Base-by-base conservation (phyloP, 2,888 invertebrate species). In the Teinopalpus imperialis region DNA sequence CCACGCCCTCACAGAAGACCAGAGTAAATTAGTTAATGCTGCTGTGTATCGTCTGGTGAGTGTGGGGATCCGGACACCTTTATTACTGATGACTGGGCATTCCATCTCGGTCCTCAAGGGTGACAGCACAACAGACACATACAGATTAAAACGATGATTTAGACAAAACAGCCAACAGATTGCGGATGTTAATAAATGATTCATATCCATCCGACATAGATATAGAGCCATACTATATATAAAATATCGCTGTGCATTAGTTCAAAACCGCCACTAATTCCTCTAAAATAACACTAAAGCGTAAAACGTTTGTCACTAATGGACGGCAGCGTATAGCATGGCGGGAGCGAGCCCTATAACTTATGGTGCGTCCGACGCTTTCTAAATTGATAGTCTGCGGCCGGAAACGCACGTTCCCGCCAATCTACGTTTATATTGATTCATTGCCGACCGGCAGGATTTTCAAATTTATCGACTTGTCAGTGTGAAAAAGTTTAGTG, bases 341-440 rank as follows among this genome's bases (percentile, higher is more conserved):
- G 18, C 32, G 34, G 26, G 6, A 14, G 13, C 29, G 29, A n/a
- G 31, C 8, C 12, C 44, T 23, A 32, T 45, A 32, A 45, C 39
- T 45, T 45, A 45, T 27, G 37, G 13, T 34, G 42, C 44, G 44
- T 44, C 43, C 18, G 37, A 37, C 44, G 26, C 39, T 32, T 31
- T 39, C 44, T 39, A 29, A 51, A 56, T 52, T 51, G 51, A 53
- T 54, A 46, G 54, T 41, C 50, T 51, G 51, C 31, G 58, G 48
- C 49, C 57, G 60, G 60, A 56, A 50, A 53, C 49, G 40, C 37
- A 44, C 50, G 58, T 58, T 57, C 51, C 35, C 54, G 54, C 48
- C 60, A 57, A 61, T 59, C 52, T 55, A 57, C 51, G 51, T 49
- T 51, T 53, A 53, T 57, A 51, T 51, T 59, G 61, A 61, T 60